phyloP scores from a whole-genome alignment of 2,797 vertebrate genomes.

The Tamandua tetradactyla region DNA sequence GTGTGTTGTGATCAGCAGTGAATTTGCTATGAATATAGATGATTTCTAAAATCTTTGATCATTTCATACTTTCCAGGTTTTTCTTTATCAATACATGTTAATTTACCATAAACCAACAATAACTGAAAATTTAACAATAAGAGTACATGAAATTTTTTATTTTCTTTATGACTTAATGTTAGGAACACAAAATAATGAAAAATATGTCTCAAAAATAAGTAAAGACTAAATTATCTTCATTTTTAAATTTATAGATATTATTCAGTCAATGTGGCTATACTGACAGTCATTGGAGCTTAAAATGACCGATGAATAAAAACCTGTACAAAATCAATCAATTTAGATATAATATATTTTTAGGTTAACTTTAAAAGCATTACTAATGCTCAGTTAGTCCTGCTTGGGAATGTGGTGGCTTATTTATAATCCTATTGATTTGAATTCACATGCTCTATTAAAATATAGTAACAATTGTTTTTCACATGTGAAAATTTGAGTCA shows the following conservation, averaged over 20 bases:
- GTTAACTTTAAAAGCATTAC: background rate
- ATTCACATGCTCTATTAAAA: background rate
- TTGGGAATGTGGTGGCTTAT: background rate
- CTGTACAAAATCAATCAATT: background rate
- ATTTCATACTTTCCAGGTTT: background rate
- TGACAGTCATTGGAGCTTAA: background rate
- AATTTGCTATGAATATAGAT: background rate
- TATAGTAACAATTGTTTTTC: background rate
- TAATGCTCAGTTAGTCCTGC: background rate
- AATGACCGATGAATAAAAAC: background rate
- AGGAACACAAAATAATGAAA: background rate
- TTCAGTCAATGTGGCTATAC: background rate
- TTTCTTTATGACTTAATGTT: background rate
- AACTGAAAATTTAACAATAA: background rate
- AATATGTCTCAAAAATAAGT: background rate
- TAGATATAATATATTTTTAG: background rate
- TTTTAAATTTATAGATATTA: background rate
- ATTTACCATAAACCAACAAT: background rate
- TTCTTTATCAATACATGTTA: background rate
- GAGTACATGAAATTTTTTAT: background rate
- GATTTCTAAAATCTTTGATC: background rate
- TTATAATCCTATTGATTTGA: constrained; percentile 11
- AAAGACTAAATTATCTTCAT: background rate
- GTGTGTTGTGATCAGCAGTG: background rate
- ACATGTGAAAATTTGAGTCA: background rate